These are phyloP conservation scores for Sycophaga agraensis DNA, from an alignment of 1,140 invertebrate genomes.

Conservation along the genomic window DNA sequence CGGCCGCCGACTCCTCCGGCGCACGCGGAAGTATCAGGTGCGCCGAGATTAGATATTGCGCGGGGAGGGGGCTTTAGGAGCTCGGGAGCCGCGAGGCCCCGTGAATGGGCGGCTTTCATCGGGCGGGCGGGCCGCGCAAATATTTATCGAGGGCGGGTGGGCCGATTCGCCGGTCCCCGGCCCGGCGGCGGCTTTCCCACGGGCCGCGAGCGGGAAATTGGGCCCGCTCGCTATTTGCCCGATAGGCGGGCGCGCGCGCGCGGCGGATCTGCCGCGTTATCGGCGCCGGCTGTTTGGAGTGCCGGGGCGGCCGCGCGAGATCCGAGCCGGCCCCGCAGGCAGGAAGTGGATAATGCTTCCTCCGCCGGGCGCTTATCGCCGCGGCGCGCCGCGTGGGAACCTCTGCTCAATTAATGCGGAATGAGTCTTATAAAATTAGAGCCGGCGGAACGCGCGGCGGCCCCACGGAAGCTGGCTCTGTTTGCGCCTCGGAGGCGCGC, in stretches of 20 bases:
- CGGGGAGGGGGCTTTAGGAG: background rate
- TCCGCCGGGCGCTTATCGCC: constrained; percentile 26
- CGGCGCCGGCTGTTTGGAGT: constrained; percentile 8
- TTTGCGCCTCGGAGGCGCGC: constrained; percentile 34
- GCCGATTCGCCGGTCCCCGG: background rate
- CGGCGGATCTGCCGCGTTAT: constrained; percentile 2
- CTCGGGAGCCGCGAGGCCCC: no score
- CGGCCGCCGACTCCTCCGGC: no score
- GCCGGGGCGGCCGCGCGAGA: constrained; percentile 8
- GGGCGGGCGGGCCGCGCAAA: constrained; percentile 42
- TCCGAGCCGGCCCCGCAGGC: background rate
- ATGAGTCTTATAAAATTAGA: constrained; percentile 18
- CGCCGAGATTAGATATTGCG: no score
- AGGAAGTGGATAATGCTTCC: constrained; percentile 27
- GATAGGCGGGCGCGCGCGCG: background rate
- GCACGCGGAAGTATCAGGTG: no score
- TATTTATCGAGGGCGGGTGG: constrained; percentile 42
- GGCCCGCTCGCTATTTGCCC: no score
- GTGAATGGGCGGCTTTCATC: constrained; percentile 50
- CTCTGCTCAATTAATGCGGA: constrained; percentile 31
- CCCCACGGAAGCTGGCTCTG: constrained; percentile 17
- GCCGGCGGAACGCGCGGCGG: constrained; percentile 5
- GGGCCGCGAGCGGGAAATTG: background rate
- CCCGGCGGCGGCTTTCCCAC: constrained; percentile 12
- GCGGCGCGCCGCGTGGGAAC: constrained; percentile 28